Evolutionary conservation across 2,113 vertebrate species (phyloP), one percentile per base, ranked within the genome.

Genomic region (Mesoclemmys tuberculata): DNA sequence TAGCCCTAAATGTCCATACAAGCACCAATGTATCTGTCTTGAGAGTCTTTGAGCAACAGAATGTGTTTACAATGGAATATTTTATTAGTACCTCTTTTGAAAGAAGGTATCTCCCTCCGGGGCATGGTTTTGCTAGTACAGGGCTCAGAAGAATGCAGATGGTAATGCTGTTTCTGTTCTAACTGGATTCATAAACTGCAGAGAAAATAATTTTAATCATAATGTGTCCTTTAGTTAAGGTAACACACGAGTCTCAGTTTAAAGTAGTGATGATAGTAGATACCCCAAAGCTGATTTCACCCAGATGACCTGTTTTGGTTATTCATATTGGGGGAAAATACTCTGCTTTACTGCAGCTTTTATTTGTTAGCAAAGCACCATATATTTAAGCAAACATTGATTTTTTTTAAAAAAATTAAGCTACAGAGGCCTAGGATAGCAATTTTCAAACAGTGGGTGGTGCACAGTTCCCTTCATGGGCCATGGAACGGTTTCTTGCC

Each of bases 321-420:
- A 90, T 85, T 93, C 89, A 82, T 46, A 86, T 19, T 78, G 85
- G 90, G 78, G 61, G 19, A 29, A 92, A 92, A 96, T 89, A 18
- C 0, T 0, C 77, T 78, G 80, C 26, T 96, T 83, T 86, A 89
- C 6, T 71, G 64, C 19, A 71, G 64, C n/a, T 94, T 96, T 92
- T 93, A 96, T 94, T 96, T 96, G 94, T 89, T 89, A 94, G 90
- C 90, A 94, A 35, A 86, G 75, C 92, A 89, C 90, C 84, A 84
- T 96, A 95, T 95, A 93, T 96, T 95, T 95, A 92, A 95, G 95
- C 86, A 97, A 94, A 96, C 96, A 96, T 97, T 96, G 95, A 97
- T 96, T 97, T 97, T 97, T 97, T 93, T n/a, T n/a, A 21, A 4
- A 21, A n/a, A 68, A n/a, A 87, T 49, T 49, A 89, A 96, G 93